Percentiles rank a stretch among this genome's conserved stretches.
phyloP scores from a whole-genome alignment of 2,888 invertebrate genomes.

The Mythimna vitellina region DNA sequence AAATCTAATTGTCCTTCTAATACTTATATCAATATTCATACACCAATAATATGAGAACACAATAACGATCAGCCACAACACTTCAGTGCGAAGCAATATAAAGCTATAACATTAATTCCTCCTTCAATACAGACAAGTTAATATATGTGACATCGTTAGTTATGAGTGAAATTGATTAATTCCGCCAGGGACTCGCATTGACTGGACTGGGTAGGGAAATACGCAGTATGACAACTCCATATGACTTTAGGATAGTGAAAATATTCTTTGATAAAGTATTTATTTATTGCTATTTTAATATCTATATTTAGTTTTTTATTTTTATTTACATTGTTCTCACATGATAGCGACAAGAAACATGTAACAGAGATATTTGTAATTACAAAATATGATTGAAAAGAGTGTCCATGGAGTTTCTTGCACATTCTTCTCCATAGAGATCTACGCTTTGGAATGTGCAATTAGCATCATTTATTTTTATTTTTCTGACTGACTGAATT shows the following conservation, averaged over 20 bases:
- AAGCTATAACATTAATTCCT: conserved; percentile 44
- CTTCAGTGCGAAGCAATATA: conserved; percentile 42
- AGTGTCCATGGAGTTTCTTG: no score
- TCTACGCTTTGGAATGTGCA: no score
- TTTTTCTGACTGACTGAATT: no score
- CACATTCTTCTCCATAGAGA: no score
- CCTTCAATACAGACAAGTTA: conserved; percentile 65
- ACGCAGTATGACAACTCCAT: conserved; percentile 33
- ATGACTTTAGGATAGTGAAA: not conserved
- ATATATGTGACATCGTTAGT: conserved; percentile 69
- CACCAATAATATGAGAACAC: not conserved
- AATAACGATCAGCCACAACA: conserved; percentile 32
- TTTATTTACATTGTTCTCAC: no score
- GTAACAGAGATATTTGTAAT: no score
- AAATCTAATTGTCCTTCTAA: not conserved
- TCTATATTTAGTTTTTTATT: no score
- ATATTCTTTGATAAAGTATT: no score
- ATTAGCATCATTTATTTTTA: no score
- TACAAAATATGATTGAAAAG: no score
- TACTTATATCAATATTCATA: not conserved
- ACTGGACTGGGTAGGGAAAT: conserved; percentile 24
- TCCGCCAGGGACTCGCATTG: conserved; percentile 59
- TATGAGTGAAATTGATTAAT: conserved; percentile 81
- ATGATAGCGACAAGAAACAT: no score
- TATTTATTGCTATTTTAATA: no score